These are phyloP conservation scores for Calameuta idolon DNA, from an alignment of 2,888 invertebrate genomes.

Conservation along the genomic window DNA sequence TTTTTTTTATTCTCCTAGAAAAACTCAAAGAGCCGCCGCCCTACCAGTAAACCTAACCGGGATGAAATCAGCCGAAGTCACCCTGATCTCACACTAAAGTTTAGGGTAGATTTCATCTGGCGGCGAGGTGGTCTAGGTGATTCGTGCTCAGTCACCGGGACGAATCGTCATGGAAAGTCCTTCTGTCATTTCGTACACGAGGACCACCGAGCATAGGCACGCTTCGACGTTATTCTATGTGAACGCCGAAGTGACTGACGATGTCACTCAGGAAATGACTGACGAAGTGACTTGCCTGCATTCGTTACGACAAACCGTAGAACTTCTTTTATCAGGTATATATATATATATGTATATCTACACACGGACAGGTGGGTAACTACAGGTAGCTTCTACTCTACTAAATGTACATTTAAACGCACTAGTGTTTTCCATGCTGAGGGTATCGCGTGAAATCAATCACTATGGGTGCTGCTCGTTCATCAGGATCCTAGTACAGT, in stretches of 20 bases:
- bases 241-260: neutral
- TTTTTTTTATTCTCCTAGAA: neutral
- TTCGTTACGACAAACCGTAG: neutral
- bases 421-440: neutral
- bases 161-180: neutral
- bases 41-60: neutral
- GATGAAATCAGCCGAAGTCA: neutral
- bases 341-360: neutral
- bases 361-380: neutral
- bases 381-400: neutral
- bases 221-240: neutral
- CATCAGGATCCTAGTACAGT: neutral
- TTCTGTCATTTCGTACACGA: neutral
- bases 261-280: neutral
- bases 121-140: neutral
- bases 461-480: neutral
- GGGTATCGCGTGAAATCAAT: neutral
- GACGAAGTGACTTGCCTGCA: neutral
- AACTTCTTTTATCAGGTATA: neutral
- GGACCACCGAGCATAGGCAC: neutral
- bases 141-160: neutral
- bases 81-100: neutral
- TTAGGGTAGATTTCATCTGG: constrained; percentile 3
- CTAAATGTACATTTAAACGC: neutral
- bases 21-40: neutral